These are phyloP conservation scores for Tauraco hartlaubi DNA, from an alignment of 2,797 vertebrate genomes.

Conservation along the genomic window DNA sequence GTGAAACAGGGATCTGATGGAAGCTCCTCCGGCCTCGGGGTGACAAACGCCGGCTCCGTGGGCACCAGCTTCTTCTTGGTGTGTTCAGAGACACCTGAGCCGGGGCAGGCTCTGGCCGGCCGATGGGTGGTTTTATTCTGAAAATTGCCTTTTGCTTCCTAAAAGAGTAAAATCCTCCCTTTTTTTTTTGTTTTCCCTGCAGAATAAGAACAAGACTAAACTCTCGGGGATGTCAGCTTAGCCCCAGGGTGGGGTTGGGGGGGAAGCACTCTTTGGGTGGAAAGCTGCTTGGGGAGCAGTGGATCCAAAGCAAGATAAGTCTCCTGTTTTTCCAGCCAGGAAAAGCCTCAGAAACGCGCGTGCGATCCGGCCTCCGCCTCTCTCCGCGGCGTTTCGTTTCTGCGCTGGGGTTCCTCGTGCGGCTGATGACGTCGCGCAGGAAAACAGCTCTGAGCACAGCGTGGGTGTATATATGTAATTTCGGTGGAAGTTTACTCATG, in stretches of 20 bases:
- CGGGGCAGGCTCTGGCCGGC: fast-evolving
- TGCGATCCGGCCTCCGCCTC: fast-evolving
- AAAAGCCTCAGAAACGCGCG: fast-evolving
- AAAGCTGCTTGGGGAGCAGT: not conserved
- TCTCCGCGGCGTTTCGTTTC: fast-evolving
- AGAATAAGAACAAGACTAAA: not conserved
- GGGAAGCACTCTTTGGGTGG: too few relatives aligned
- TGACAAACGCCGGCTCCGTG: too few relatives aligned
- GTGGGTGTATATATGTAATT: too few relatives aligned
- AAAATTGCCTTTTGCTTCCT: not conserved
- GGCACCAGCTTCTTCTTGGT: not conserved
- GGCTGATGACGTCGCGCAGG: fast-evolving
- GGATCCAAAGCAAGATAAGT: not conserved
- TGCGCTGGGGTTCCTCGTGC: fast-evolving
- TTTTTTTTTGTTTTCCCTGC: too few relatives aligned
- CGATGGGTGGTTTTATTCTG: fast-evolving
- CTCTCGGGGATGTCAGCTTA: not conserved
- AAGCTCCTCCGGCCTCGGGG: too few relatives aligned
- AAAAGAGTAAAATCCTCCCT: too few relatives aligned
- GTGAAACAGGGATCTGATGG: too few relatives aligned
- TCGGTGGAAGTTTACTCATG: not conserved
- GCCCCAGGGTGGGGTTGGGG: too few relatives aligned
- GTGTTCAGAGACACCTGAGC: not conserved
- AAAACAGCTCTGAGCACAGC: not conserved
- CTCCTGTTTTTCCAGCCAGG: not conserved